A percentile compares a stretch with the other conserved stretches of the same genome.
Conservation (phyloP, 2,113 vertebrate species). For the Passer montanus region DNA sequence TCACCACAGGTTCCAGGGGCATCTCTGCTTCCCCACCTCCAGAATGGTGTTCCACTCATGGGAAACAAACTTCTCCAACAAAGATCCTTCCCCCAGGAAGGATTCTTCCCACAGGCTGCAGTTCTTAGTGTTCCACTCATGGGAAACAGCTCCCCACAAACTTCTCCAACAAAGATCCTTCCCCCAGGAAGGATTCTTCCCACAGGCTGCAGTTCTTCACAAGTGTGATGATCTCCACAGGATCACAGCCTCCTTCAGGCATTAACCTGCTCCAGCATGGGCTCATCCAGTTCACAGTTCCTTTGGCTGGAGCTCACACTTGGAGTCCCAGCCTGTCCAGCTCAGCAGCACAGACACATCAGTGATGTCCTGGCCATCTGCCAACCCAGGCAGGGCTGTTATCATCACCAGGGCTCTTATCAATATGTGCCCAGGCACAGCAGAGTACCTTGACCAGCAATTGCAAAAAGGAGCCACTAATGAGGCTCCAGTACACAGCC, state of each 20-base stretch:
- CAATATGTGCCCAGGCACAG: not conserved
- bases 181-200: not conserved
- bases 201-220: not conserved
- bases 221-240: rapidly evolving
- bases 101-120: not conserved
- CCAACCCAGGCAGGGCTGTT: not conserved
- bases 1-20: not conserved
- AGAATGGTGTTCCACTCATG: not conserved
- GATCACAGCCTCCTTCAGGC: not conserved
- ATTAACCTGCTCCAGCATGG: not conserved
- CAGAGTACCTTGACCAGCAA: not conserved
- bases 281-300: not conserved
- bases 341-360: not conserved
- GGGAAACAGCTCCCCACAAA: not conserved
- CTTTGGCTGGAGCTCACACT: not conserved
- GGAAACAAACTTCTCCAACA: rapidly evolving
- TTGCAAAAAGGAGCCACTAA: not conserved
- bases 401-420: not conserved
- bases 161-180: rapidly evolving
- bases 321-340: not conserved
- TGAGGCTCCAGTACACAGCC: not conserved
- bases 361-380: too few relatives aligned
- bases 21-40: not conserved
- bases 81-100: not conserved
- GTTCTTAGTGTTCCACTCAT: too few relatives aligned